phyloP scores from a whole-genome alignment of 1,140 invertebrate genomes.

The Helicoverpa armigera region DNA sequence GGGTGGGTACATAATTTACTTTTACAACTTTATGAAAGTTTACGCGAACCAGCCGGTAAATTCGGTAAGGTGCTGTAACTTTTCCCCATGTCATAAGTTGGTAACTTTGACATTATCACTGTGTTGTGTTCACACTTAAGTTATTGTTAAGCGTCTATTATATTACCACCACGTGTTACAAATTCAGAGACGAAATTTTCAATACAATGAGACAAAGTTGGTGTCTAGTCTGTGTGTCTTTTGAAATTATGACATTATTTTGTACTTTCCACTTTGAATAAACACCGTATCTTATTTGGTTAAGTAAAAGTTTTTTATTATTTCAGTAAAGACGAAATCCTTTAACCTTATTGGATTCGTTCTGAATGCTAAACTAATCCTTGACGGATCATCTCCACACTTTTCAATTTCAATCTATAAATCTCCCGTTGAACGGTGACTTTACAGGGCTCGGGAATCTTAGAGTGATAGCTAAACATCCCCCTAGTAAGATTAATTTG shows the following conservation, averaged over 20 bases:
- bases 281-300: too few relatives aligned
- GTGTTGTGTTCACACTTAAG: slow-evolving; percentile 43
- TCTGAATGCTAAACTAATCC: slow-evolving; percentile 19
- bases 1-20: slow-evolving; percentile 62
- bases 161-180: slow-evolving; percentile 4
- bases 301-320: too few relatives aligned
- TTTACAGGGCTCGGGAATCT: slow-evolving; percentile 27
- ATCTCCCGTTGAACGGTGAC: slow-evolving; percentile 31
- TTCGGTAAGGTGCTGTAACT: slow-evolving; percentile 41
- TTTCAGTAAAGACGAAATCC: too few relatives aligned
- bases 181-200: slow-evolving; percentile 9
- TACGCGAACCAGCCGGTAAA: slow-evolving; percentile 46
- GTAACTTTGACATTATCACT: slow-evolving; percentile 45
- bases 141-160: slow-evolving; percentile 15
- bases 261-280: not conserved
- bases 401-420: slow-evolving; percentile 48
- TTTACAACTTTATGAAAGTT: slow-evolving; percentile 58
- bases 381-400: slow-evolving; percentile 26
- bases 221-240: not conserved
- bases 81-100: slow-evolving; percentile 35
- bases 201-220: not conserved
- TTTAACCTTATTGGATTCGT: not conserved
- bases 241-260: not conserved
- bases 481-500: slow-evolving; percentile 64
- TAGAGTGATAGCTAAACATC: slow-evolving; percentile 59